Evolutionary conservation across 2,113 vertebrate species (phyloP), one percentile per base, ranked within the genome.

Genomic region (Plotosus lineatus): DNA sequence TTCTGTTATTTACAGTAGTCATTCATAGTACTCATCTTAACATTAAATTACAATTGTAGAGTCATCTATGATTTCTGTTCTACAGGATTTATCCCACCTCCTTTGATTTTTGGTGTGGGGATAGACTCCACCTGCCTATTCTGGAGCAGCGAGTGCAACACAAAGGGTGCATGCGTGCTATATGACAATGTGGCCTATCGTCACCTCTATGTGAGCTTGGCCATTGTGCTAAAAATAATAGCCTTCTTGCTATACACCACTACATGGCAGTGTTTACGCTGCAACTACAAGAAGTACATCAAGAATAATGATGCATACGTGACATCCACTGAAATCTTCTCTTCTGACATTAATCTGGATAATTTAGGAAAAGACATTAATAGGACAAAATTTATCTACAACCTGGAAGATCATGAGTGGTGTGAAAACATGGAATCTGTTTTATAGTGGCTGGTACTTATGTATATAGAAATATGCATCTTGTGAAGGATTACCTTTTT

Each of bases 391-490:
- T 99, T 99, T 94, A 98, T 98, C 93, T 99, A 98, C 89, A 99
- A 95, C 93, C 94, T 99, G 65, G 97, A 98, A 92, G 95, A 99
- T 86, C 96, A 98, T 0, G 97, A 99, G 89, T 94, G 95, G 92
- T 99, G 97, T 88, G 98, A 99, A 89, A 99, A 98, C 84, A 98
- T 99, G 96, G 98, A 99, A 85, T 99, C 98, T 1, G 98, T 99
- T 94, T 96, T 99, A 94, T 99, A 98, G 93, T 90, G 8, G 44
- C 56, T 60, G 63, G 55, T 71, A 48, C 17, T 51, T 58, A 71
- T 86, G 23, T 78, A 55, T 80, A 63, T 19, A 50, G n/a, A 76
- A 58, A 31, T 51, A 7, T 75, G 50, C 44, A 85, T 88, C 75
- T 84, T 69, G 80, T 75, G 51, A 66, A 86, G 65, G 84, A 88